These are phyloP conservation scores for Carposina sasakii DNA, from an alignment of 1,140 invertebrate genomes.

Conservation along the genomic window DNA sequence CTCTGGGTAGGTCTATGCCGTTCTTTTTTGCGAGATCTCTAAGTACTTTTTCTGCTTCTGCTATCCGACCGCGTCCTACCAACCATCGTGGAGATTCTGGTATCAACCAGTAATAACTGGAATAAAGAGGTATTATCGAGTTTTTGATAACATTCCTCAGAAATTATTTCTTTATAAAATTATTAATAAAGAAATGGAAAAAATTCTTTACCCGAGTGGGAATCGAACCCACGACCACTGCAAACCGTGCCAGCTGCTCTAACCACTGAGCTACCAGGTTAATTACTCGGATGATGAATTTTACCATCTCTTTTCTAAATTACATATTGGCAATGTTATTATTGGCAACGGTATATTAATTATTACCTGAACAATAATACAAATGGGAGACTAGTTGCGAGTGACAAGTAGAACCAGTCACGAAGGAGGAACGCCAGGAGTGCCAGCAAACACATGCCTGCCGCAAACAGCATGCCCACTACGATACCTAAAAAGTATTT, in stretches of 20 bases:
- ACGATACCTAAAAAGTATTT: constrained; percentile 69
- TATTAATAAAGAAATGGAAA: too few relatives aligned
- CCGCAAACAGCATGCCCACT: constrained; percentile 79
- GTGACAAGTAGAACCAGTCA: constrained; percentile 78
- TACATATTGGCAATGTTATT: too few relatives aligned
- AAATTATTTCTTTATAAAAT: too few relatives aligned
- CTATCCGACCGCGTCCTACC: constrained; percentile 80
- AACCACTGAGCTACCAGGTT: too few relatives aligned
- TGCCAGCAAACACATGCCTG: constrained; percentile 78
- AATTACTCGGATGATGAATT: too few relatives aligned
- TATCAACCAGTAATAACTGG: constrained; percentile 80
- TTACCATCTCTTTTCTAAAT: too few relatives aligned
- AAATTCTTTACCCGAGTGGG: too few relatives aligned
- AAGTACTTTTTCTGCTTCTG: constrained; percentile 81
- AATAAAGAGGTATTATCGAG: too few relatives aligned
- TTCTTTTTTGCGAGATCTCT: constrained; percentile 79
- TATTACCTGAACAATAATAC: constrained; percentile 76
- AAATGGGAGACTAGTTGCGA: constrained; percentile 81
- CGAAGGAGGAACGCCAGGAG: constrained; percentile 76
- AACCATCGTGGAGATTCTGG: constrained; percentile 91
- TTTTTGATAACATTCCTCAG: too few relatives aligned
- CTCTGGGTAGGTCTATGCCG: constrained; percentile 44
- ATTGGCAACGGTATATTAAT: too few relatives aligned
- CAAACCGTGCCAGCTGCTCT: too few relatives aligned
- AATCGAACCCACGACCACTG: too few relatives aligned